Conservation (phyloP, 2,113 vertebrate species). For the Pungitius pungitius region DNA sequence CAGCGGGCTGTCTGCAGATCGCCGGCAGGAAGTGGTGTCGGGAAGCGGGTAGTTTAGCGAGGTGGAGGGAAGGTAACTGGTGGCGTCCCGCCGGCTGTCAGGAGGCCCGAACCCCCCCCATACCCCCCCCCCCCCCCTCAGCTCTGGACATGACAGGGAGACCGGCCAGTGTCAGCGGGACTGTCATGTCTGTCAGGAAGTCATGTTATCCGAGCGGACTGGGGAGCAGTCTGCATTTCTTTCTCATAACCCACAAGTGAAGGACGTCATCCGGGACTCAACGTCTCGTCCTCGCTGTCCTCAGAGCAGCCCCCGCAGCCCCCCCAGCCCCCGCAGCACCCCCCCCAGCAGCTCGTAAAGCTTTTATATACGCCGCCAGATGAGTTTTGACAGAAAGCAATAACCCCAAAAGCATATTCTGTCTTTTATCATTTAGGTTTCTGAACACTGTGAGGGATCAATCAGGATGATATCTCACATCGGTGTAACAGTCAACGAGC, state of each 20-base stretch:
- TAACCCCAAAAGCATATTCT: conserved; percentile 5
- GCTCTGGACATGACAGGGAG: conserved; percentile 66
- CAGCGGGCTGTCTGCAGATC: conserved; percentile 41
- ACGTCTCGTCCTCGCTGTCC: conserved; percentile 1
- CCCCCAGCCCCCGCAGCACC: neutral
- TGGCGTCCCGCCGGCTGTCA: conserved; percentile 63
- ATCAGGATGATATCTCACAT: neutral
- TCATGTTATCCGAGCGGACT: conserved; percentile 60
- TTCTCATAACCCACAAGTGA: conserved; percentile 29
- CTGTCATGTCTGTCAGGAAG: conserved; percentile 76
- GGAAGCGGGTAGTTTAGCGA: conserved; percentile 38
- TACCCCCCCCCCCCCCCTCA: conserved; percentile 39
- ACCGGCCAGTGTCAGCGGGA: conserved; percentile 65
- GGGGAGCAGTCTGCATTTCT: conserved; percentile 42
- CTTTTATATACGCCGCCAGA: conserved; percentile 34
- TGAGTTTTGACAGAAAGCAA: conserved; percentile 31
- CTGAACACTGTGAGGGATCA: neutral
- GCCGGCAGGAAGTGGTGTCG: conserved; percentile 46
- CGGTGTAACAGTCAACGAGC: neutral
- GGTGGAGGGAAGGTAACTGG: conserved; percentile 68
- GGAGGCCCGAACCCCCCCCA: conserved; percentile 64
- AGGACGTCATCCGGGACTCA: conserved; percentile 42
- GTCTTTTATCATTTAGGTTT: conserved; percentile 19
- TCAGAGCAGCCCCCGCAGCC: conserved; percentile 27
- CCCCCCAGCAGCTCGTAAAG: conserved; percentile 30